Evolutionary conservation across 2,888 invertebrate genomes (phyloP).

Genomic region (Spialia ferax): DNA sequence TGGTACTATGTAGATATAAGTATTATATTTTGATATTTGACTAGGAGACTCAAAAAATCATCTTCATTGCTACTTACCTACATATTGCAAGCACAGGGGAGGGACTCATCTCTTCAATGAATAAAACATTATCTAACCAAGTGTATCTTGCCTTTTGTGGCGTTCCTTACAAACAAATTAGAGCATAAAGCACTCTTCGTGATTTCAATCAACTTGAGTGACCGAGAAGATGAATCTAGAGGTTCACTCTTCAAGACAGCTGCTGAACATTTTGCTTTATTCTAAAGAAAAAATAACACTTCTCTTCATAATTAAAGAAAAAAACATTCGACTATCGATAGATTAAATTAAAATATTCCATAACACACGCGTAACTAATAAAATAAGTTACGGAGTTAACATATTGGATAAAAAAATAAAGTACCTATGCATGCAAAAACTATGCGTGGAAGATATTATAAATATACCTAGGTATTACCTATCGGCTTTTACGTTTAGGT

Average conservation of each 20-base stretch:
- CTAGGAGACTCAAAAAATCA: neutral
- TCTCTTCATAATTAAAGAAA: neutral
- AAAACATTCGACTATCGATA: too few relatives aligned
- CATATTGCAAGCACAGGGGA: neutral
- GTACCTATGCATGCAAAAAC: too few relatives aligned
- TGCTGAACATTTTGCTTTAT: conserved; percentile 4
- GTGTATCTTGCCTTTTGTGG: neutral
- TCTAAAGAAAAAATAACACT: neutral
- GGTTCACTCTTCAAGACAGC: conserved; percentile 2
- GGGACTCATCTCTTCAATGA: neutral
- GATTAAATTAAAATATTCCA: neutral
- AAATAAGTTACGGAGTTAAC: too few relatives aligned
- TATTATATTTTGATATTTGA: too few relatives aligned
- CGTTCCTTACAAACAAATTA: conserved; percentile 34
- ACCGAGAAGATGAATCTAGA: conserved; percentile 26
- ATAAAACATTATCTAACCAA: conserved; percentile 5
- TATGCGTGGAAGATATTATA: too few relatives aligned
- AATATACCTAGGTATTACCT: too few relatives aligned
- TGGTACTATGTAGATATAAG: too few relatives aligned
- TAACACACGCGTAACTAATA: too few relatives aligned
- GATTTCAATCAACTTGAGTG: conserved; percentile 37
- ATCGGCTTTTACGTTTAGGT: too few relatives aligned
- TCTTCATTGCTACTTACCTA: too few relatives aligned
- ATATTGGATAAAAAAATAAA: too few relatives aligned
- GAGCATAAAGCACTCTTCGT: conserved; percentile 36